Conservation (phyloP, 2,797 vertebrate genomes). For the Serranus cabrilla region DNA sequence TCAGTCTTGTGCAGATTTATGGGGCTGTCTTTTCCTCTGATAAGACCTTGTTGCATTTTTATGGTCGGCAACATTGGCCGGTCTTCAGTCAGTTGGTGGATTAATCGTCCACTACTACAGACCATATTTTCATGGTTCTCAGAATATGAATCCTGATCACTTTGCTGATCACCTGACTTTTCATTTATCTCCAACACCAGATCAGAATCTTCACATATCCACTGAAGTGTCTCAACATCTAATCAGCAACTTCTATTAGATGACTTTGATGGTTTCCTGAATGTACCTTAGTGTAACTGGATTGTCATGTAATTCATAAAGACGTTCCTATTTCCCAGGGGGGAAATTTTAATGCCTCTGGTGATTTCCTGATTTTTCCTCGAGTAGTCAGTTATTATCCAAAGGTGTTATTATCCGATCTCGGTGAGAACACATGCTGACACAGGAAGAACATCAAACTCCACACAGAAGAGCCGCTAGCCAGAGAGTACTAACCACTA, state of each 20-base stretch:
- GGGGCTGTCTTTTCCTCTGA: background rate
- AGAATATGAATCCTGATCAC: background rate
- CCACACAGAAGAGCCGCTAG: too few relatives aligned
- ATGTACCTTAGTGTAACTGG: background rate
- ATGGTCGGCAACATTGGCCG: background rate
- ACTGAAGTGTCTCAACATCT: background rate
- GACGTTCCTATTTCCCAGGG: background rate
- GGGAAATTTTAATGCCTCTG: too few relatives aligned
- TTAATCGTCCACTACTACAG: background rate
- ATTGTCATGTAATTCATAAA: background rate
- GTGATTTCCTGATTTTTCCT: too few relatives aligned
- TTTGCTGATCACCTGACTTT: background rate
- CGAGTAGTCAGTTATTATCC: too few relatives aligned
- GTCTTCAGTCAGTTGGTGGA: background rate
- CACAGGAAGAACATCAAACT: too few relatives aligned
- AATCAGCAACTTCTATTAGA: background rate
- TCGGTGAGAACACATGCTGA: too few relatives aligned
- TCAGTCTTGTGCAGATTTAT: background rate
- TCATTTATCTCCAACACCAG: background rate
- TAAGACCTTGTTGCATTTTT: constrained; percentile 3
- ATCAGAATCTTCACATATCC: background rate
- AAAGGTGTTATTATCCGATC: too few relatives aligned
- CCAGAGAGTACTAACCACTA: too few relatives aligned
- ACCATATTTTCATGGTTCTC: background rate
- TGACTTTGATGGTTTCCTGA: background rate